A percentile compares a stretch with the other conserved stretches of the same genome.
Evolutionary conservation across 2,797 vertebrate species (phyloP).

Genomic region (Macropus fuliginosus): DNA sequence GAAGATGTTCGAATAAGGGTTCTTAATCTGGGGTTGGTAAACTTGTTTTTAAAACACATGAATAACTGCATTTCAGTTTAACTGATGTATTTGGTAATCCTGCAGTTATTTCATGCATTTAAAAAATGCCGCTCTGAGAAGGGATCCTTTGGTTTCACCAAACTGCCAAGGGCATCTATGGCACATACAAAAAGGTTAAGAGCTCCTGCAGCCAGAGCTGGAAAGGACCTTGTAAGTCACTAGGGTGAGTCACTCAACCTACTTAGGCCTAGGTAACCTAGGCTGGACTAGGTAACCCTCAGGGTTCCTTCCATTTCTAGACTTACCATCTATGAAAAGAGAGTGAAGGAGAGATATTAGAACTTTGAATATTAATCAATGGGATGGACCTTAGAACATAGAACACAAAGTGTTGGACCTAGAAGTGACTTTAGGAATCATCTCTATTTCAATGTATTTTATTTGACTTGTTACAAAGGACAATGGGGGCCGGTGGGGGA

Average conservation of each 20-base stretch:
- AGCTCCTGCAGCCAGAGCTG: neutral
- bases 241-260: neutral
- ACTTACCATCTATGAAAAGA: neutral
- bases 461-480: neutral
- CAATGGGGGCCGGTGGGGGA: neutral
- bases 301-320: neutral
- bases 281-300: neutral
- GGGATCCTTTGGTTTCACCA: neutral
- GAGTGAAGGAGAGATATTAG: neutral
- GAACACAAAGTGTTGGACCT: neutral
- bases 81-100: neutral
- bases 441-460: neutral
- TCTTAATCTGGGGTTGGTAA: neutral
- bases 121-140: neutral
- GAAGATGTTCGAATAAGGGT: too few relatives aligned
- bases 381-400: neutral
- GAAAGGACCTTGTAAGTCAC: neutral
- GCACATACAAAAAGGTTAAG: neutral
- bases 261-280: neutral
- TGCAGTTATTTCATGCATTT: neutral
- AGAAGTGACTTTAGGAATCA: neutral
- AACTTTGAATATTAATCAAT: neutral
- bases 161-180: neutral
- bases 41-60: neutral
- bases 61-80: neutral